These are phyloP conservation scores for Labia minor DNA, from an alignment of 2,888 invertebrate species.

Conservation along the genomic window DNA sequence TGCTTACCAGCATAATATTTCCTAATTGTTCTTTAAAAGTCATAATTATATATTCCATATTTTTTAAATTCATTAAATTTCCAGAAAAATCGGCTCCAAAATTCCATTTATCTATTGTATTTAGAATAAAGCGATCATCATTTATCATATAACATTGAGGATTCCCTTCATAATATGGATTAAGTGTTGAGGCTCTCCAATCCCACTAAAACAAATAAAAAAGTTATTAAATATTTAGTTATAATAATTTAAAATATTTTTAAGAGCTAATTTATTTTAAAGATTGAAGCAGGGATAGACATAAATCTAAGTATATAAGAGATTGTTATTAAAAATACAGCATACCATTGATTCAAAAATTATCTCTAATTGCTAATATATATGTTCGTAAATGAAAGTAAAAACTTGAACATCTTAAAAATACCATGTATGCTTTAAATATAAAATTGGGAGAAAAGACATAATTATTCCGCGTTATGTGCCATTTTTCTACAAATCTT, in stretches of 20 bases:
- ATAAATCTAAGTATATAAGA: no score
- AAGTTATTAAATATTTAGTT: slow-evolving; percentile 23
- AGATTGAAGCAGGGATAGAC: no score
- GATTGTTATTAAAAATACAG: no score
- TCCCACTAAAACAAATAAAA: slow-evolving; percentile 66
- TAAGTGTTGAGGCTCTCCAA: slow-evolving; percentile 78
- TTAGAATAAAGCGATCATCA: slow-evolving; percentile 74
- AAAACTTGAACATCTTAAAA: not conserved
- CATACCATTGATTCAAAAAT: no score
- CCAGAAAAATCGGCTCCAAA: slow-evolving; percentile 82
- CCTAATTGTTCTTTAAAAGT: slow-evolving; percentile 39
- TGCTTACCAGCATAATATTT: slow-evolving; percentile 37
- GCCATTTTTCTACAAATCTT: no score
- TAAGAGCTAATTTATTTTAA: not conserved
- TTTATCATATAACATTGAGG: slow-evolving; percentile 55
- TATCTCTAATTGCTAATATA: no score
- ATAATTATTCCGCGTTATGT: no score
- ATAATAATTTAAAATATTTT: slow-evolving; percentile 18
- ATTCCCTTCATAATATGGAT: slow-evolving; percentile 88
- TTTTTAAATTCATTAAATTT: slow-evolving; percentile 60
- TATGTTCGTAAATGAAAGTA: slow-evolving; percentile 5
- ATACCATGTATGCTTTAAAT: no score
- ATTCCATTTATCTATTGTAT: slow-evolving; percentile 69
- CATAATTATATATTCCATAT: slow-evolving; percentile 51
- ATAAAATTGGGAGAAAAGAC: no score